phyloP scores from a whole-genome alignment of 2,797 vertebrate species.

The Tachyglossus aculeatus region DNA sequence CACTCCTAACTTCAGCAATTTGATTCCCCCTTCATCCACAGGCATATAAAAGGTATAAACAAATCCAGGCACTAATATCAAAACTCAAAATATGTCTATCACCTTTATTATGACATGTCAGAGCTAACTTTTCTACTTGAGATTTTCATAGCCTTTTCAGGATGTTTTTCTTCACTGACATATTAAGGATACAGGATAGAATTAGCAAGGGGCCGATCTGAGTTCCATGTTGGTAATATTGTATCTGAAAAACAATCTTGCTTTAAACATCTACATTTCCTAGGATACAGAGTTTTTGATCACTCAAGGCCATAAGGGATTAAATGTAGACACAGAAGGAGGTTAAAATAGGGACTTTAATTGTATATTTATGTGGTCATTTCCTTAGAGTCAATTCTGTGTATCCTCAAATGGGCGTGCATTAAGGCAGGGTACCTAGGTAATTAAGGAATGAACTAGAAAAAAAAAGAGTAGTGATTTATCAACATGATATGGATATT shows the following conservation, averaged over 20 bases:
- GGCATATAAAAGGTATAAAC: not conserved
- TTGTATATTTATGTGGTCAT: not conserved
- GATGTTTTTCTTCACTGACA: not conserved
- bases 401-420: not conserved
- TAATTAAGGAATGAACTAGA: slow-evolving; percentile 25
- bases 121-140: not conserved
- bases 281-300: not conserved
- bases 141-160: not conserved
- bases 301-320: not conserved
- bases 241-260: not conserved
- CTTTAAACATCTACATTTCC: not conserved
- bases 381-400: slow-evolving; percentile 3
- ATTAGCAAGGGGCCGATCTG: too few species aligned
- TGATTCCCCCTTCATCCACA: slow-evolving; percentile 4
- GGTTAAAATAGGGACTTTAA: too few species aligned
- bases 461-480: slow-evolving; percentile 19
- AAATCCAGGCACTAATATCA: slow-evolving; percentile 5
- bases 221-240: too few species aligned
- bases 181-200: too few species aligned
- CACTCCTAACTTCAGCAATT: slow-evolving; percentile 49
- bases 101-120: not conserved
- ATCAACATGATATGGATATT: slow-evolving; percentile 1
- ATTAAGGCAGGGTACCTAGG: not conserved
- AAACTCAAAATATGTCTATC: not conserved
- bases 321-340: not conserved